These are phyloP conservation scores for Myotis lucifugus DNA, from an alignment of 2,113 vertebrate genomes.

Conservation along the genomic window DNA sequence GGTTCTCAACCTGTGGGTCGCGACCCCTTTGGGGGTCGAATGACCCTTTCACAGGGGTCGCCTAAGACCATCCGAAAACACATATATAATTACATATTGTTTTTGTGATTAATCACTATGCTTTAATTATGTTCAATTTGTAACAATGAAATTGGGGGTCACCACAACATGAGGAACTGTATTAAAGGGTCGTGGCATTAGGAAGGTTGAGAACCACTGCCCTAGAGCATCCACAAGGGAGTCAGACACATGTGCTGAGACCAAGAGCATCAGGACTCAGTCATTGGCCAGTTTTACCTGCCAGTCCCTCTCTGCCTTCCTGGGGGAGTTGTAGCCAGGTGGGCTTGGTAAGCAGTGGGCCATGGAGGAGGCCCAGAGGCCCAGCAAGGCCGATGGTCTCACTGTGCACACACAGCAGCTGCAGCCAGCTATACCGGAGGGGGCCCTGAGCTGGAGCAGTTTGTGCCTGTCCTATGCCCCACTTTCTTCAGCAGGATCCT, in stretches of 20 bases:
- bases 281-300: not conserved
- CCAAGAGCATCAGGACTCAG: not conserved
- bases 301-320: not conserved
- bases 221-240: not conserved
- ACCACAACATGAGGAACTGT: too few species aligned
- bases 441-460: not conserved
- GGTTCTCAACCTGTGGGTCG: too few species aligned
- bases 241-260: not conserved
- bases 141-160: too few species aligned
- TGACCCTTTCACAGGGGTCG: too few species aligned
- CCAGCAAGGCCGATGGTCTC: not conserved
- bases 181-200: too few species aligned
- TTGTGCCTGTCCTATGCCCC: not conserved
- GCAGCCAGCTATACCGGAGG: not conserved
- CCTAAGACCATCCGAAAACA: too few species aligned
- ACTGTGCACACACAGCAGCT: not conserved
- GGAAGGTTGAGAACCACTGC: too few species aligned
- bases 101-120: too few species aligned
- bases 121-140: too few species aligned
- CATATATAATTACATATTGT: too few species aligned
- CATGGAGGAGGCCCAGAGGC: not conserved
- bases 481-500: not conserved
- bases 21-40: too few species aligned
- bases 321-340: not conserved
- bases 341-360: slow-evolving; percentile 26